Conservation (phyloP, 1,140 invertebrate species). For the Homalodisca vitripennis region DNA sequence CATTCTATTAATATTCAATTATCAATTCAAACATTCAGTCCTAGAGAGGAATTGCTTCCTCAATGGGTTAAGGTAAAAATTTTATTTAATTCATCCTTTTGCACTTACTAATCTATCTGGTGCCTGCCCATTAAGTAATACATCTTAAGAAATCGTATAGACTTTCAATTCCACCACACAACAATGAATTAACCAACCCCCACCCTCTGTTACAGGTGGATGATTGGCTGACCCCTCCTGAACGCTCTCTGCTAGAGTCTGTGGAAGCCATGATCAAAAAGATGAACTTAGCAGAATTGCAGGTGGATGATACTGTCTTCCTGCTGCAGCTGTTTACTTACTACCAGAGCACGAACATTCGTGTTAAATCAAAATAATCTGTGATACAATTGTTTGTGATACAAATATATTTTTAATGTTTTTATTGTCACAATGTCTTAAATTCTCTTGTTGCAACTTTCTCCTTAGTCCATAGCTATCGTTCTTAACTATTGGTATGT, state of each 20-base stretch:
- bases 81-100: too few species aligned
- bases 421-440: background rate
- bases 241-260: conserved; percentile 64
- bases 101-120: too few species aligned
- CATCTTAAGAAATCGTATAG: too few species aligned
- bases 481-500: too few species aligned
- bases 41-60: too few species aligned
- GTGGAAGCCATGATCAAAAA: conserved; percentile 65
- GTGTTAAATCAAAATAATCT: conserved; percentile 5
- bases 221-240: conserved; percentile 75
- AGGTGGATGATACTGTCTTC: conserved; percentile 73
- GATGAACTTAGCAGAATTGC: conserved; percentile 63
- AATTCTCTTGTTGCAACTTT: background rate
- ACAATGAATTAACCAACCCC: too few species aligned
- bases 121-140: too few species aligned
- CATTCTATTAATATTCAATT: too few species aligned
- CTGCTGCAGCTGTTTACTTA: conserved; percentile 56
- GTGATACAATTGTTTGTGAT: background rate
- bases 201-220: conserved; percentile 58
- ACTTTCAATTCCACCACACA: too few species aligned
- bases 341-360: conserved; percentile 32
- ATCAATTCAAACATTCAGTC: too few species aligned
- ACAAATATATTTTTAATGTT: background rate
- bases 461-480: too few species aligned
- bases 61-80: too few species aligned